These are phyloP conservation scores for Damaliscus lunatus DNA, from an alignment of 2,113 vertebrate genomes.

Conservation along the genomic window DNA sequence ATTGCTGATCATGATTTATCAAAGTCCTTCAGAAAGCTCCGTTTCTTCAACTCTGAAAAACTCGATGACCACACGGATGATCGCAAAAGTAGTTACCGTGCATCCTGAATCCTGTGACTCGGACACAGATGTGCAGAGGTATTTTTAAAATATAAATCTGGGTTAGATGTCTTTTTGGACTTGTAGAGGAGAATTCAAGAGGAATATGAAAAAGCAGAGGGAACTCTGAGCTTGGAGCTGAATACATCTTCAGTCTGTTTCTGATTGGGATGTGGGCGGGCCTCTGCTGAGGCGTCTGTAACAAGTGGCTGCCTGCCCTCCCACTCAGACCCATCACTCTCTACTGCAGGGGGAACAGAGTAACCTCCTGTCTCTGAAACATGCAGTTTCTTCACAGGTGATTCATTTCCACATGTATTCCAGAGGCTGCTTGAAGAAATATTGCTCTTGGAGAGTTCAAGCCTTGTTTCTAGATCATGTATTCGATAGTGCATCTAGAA, in stretches of 20 bases:
- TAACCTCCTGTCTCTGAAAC: background rate
- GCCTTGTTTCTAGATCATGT: background rate
- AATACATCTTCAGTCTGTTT: background rate
- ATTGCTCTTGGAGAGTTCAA: background rate
- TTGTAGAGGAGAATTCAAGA: background rate
- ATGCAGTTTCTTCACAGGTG: background rate
- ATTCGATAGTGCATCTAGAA: background rate
- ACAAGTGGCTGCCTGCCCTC: background rate
- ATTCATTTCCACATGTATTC: background rate
- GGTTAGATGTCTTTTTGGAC: background rate
- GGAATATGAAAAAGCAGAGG: background rate
- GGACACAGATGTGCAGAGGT: background rate
- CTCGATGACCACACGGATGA: background rate
- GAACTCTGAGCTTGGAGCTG: background rate
- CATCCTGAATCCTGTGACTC: background rate
- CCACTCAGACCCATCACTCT: background rate
- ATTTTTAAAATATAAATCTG: background rate
- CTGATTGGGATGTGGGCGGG: background rate
- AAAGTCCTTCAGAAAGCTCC: background rate
- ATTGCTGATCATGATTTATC: background rate
- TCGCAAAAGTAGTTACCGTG: background rate
- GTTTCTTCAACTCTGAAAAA: background rate
- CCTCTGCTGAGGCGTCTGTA: background rate
- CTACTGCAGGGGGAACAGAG: background rate
- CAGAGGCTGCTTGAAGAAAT: background rate